Percentiles rank a stretch among this genome's conserved stretches.
Conservation (phyloP, 2,797 vertebrate genomes). For the Orestias chungarensis region DNA sequence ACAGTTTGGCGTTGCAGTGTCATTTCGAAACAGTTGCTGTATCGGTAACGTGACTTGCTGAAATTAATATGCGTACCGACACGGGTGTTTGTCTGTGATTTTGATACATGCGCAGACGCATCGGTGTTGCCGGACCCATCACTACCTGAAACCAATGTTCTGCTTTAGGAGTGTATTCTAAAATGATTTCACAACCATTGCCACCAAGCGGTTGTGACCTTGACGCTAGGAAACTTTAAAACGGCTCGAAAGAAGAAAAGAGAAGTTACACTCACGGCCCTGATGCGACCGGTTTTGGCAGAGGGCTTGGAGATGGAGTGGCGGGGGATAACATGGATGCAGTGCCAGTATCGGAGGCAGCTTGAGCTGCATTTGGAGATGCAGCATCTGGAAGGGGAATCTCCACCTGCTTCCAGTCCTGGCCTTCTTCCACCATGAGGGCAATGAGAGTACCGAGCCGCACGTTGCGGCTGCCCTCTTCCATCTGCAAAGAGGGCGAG, state of each 20-base stretch:
- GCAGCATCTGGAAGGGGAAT: conserved; percentile 77
- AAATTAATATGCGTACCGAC: no score
- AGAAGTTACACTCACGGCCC: conserved; percentile 77
- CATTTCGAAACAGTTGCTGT: no score
- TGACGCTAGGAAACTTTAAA: not conserved
- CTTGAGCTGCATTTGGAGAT: conserved; percentile 51
- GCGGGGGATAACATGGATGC: conserved; percentile 36
- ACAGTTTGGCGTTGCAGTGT: no score
- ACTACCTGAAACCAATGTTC: no score
- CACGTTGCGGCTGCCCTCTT: conserved; percentile 90
- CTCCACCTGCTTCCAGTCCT: conserved; percentile 94
- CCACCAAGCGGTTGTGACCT: not conserved
- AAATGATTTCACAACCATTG: not conserved
- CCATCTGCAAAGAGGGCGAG: conserved; percentile 75
- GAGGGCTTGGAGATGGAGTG: conserved; percentile 52
- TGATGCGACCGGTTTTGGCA: conserved; percentile 58
- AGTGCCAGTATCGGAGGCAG: conserved; percentile 37
- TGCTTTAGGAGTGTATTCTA: not conserved
- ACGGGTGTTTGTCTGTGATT: no score
- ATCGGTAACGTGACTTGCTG: no score
- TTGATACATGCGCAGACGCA: no score
- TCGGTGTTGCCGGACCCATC: no score
- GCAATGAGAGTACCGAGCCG: conserved; percentile 89
- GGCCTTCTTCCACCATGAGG: conserved; percentile 92
- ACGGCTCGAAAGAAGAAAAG: not conserved